These are phyloP conservation scores for Drosophila emarginata DNA, from an alignment of 2,888 invertebrate genomes.

Conservation along the genomic window DNA sequence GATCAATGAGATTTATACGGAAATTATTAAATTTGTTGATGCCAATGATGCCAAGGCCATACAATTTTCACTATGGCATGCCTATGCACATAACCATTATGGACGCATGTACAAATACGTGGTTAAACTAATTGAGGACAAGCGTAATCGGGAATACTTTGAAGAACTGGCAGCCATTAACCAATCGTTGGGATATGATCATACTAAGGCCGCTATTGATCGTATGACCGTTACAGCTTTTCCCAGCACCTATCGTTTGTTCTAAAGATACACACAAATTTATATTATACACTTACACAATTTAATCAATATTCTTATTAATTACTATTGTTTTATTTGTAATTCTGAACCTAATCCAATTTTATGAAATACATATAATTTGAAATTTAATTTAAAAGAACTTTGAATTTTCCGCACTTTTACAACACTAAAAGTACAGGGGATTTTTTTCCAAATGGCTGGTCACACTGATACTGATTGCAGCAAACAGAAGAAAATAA, in stretches of 20 bases:
- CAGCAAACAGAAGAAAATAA: conserved; percentile 37
- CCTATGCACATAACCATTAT: conserved; percentile 89
- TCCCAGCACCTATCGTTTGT: conserved; percentile 80
- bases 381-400: neutral
- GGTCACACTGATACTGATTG: conserved; percentile 23
- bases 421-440: neutral
- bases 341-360: conserved; percentile 34
- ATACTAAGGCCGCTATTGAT: conserved; percentile 74
- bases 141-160: conserved; percentile 87
- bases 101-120: conserved; percentile 92
- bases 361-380: neutral
- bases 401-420: neutral
- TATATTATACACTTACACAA: conserved; percentile 39
- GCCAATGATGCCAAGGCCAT: conserved; percentile 90
- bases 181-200: conserved; percentile 77
- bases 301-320: conserved; percentile 46
- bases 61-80: conserved; percentile 92
- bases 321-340: conserved; percentile 31
- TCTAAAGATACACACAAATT: conserved; percentile 59
- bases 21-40: conserved; percentile 92
- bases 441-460: neutral
- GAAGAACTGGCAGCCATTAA: conserved; percentile 79
- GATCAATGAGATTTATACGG: conserved; percentile 86
- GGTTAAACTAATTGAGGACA: conserved; percentile 90
- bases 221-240: conserved; percentile 78